Evolutionary conservation across 2,888 invertebrate species (phyloP).

Genomic region (Automeris io): DNA sequence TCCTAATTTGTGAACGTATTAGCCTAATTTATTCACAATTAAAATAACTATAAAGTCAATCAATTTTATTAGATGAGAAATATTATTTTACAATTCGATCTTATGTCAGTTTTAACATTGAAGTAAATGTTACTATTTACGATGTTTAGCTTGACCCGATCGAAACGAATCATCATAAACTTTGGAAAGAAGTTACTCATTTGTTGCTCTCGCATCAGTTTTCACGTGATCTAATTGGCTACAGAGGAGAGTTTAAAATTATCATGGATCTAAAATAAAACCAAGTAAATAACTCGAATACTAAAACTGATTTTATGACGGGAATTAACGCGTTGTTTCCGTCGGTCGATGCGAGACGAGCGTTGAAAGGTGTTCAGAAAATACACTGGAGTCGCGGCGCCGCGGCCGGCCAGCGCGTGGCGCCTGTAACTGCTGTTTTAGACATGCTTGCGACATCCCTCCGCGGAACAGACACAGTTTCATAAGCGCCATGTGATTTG

Average conservation of each 20-base stretch:
- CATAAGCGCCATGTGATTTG: constrained; percentile 1
- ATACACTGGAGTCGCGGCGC: constrained; percentile 52
- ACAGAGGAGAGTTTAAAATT: constrained; percentile 68
- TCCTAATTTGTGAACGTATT: too few relatives aligned
- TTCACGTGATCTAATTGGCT: constrained; percentile 71
- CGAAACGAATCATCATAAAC: too few relatives aligned
- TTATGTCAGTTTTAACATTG: too few relatives aligned
- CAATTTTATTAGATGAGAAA: too few relatives aligned
- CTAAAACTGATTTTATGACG: constrained; percentile 77
- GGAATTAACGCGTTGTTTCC: constrained; percentile 78
- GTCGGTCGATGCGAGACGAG: constrained; percentile 73
- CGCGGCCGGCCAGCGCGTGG: constrained; percentile 21
- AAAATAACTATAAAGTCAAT: too few relatives aligned
- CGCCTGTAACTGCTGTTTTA: constrained; percentile 36
- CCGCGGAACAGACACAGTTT: constrained; percentile 12
- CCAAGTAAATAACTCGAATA: constrained; percentile 76
- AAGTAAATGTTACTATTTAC: too few relatives aligned
- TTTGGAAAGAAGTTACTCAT: constrained; percentile 5
- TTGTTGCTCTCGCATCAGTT: constrained; percentile 32
- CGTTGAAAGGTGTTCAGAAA: constrained; percentile 74
- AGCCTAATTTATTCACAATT: too few relatives aligned
- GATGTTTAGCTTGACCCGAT: too few relatives aligned
- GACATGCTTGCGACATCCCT: constrained; percentile 52
- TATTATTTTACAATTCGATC: too few relatives aligned
- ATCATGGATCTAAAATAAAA: constrained; percentile 74